Evolutionary conservation across 2,113 vertebrate species (phyloP), one percentile per base, ranked within the genome.

Genomic region (Rutilus rutilus): DNA sequence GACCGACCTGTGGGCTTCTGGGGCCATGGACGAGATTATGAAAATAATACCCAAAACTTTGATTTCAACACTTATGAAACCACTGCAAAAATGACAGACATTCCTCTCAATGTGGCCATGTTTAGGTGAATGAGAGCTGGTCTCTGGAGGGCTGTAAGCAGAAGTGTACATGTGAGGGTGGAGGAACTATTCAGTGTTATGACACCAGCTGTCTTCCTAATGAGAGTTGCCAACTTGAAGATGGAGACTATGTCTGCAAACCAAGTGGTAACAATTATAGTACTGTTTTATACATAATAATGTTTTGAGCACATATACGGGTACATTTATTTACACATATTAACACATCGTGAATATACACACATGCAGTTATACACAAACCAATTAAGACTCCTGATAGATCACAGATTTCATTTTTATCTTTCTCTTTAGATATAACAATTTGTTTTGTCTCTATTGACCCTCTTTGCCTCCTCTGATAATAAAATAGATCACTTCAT

Each of bases 401-500:
- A 19, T 54, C 67, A n/a, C n/a, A n/a, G n/a, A n/a, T n/a, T 52
- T 52, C 1, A 54, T n/a, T 1, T 74, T 21, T 84, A 10, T 42
- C 6, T 64, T n/a, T 57, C 73, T 27, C 60, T 62, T 4, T 45
- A 94, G 91, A n/a, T 64, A 83, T 14, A 30, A 94, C 90, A 4
- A 92, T 88, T 14, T 94, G 93, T 59, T 91, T 90, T 0, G 92
- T 93, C 2, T 92, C 92, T 0, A 94, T 95, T 1, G 96, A 96
- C 85, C 95, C 94, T 45, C 96, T 96, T 87, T 96, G 92, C 62
- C 9, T 92, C 94, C 5, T 96, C 94, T 71, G 95, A 96, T 42
- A 91, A 94, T 73, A 85, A 33, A 64, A 90, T 88, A 73, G 96
- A 97, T 88, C 87, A 97, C 86, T 98, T 96, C 88, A 97, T 97